Percentiles rank a stretch among this genome's conserved stretches.
phyloP scores from a whole-genome alignment of 1,140 invertebrate species.

The Lasioglossum baleicum region DNA sequence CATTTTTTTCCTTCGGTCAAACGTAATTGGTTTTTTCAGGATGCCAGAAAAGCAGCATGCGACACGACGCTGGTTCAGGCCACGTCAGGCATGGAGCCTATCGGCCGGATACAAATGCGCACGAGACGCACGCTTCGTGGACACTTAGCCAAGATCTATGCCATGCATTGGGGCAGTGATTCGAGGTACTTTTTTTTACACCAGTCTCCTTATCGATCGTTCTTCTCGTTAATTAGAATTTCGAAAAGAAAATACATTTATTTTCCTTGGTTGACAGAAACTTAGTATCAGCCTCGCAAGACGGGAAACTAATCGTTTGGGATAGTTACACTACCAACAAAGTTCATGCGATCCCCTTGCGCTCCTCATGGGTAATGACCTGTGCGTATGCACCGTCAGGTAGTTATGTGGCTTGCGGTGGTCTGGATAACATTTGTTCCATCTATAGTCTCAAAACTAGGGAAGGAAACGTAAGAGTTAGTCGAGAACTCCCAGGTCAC shows the following conservation, averaged over 20 bases:
- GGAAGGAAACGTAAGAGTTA: conserved; percentile 97
- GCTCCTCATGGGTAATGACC: conserved; percentile 99
- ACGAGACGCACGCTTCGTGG: conserved; percentile 96
- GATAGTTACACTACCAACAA: conserved; percentile 99
- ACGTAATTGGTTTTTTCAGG: too few species aligned
- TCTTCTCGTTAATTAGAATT: conserved; percentile 7
- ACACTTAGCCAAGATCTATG: conserved; percentile 99
- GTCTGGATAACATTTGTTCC: conserved; percentile 99
- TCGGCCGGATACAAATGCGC: conserved; percentile 98
- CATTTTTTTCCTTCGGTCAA: too few species aligned
- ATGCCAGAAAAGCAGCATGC: conserved; percentile 97
- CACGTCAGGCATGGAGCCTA: conserved; percentile 95
- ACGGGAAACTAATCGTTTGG: conserved; percentile 99
- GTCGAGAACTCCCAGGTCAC: conserved; percentile 97
- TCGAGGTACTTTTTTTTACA: too few species aligned
- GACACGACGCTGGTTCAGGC: conserved; percentile 97
- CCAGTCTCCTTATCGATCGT: too few species aligned
- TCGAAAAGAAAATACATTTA: too few species aligned
- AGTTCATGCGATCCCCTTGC: conserved; percentile 98
- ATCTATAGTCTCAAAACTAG: conserved; percentile 98
- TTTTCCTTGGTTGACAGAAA: too few species aligned
- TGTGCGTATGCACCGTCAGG: conserved; percentile 99
- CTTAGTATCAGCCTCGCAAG: conserved; percentile 96
- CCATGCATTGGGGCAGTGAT: conserved; percentile 99
- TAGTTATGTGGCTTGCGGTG: conserved; percentile 98